Percentiles rank a stretch among this genome's conserved stretches.
These are phyloP conservation scores for Ivindomyrus marchei DNA, from an alignment of 2,113 vertebrate genomes.

Conservation along the genomic window DNA sequence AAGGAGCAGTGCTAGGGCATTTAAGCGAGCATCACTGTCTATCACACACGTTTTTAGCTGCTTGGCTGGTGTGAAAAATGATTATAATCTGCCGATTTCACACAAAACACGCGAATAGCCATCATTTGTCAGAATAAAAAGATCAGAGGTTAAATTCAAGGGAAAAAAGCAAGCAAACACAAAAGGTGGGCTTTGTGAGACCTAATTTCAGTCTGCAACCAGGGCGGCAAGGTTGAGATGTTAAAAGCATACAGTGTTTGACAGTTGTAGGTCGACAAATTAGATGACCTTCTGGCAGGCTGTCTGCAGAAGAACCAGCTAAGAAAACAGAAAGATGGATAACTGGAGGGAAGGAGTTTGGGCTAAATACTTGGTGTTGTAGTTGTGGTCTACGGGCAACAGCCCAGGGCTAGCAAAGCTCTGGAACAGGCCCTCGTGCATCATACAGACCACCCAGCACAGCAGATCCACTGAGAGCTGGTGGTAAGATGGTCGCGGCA, in stretches of 20 bases:
- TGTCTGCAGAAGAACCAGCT: not conserved
- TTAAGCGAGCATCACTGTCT: not conserved
- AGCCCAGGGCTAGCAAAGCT: not conserved
- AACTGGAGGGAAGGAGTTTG: not conserved
- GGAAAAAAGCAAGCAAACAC: not conserved
- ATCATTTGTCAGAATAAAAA: not conserved
- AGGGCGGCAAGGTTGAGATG: not conserved
- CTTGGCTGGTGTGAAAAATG: not conserved
- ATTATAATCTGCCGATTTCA: not conserved
- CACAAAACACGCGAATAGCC: not conserved
- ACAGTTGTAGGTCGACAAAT: constrained; percentile 1
- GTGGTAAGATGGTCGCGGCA: not conserved
- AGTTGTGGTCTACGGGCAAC: not conserved
- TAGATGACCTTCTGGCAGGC: not conserved
- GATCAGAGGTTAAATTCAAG: not conserved
- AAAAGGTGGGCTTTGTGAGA: not conserved
- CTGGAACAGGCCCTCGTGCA: not conserved
- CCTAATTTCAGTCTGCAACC: not conserved
- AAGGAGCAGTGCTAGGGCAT: not conserved
- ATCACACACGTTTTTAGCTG: not conserved
- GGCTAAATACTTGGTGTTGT: not conserved
- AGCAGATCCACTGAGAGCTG: not conserved
- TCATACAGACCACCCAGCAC: not conserved
- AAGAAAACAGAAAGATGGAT: not conserved
- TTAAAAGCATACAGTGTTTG: not conserved